Conservation (phyloP, 2,888 invertebrate species). For the Noctua fimbriata region DNA sequence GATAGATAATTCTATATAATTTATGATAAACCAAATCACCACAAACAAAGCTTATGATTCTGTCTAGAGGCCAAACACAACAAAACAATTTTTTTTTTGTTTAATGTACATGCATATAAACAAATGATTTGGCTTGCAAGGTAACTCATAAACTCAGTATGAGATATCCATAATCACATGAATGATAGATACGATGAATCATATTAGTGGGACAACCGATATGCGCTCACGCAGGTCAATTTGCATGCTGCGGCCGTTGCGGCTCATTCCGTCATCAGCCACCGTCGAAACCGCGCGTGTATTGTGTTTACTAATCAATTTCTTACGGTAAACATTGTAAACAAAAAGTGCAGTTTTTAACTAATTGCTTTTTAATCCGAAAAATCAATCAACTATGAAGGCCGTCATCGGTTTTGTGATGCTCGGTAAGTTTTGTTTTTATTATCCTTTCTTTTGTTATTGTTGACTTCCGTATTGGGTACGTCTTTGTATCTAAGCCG, state of each 20-base stretch:
- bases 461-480: constrained; percentile 47
- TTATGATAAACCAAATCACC: not conserved
- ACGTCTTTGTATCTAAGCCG: constrained; percentile 2
- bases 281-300: constrained; percentile 32
- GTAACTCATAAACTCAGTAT: constrained; percentile 43
- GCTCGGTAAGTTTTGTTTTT: constrained; percentile 75
- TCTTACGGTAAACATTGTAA: constrained; percentile 28
- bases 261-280: constrained; percentile 49
- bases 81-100: not conserved
- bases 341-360: constrained; percentile 50
- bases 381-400: constrained; percentile 75
- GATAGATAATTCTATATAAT: no score
- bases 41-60: not conserved
- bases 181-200: constrained; percentile 44
- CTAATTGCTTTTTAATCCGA: constrained; percentile 39
- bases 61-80: not conserved
- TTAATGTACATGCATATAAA: not conserved
- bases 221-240: constrained; percentile 58
- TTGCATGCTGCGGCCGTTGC: constrained; percentile 38
- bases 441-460: constrained; percentile 30
- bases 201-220: constrained; percentile 42
- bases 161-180: constrained; percentile 42
- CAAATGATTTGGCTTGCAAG: constrained; percentile 38
- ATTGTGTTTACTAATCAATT: constrained; percentile 14
- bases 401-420: constrained; percentile 72